phyloP scores from a whole-genome alignment of 1,140 invertebrate species.

The Drosophila miranda region DNA sequence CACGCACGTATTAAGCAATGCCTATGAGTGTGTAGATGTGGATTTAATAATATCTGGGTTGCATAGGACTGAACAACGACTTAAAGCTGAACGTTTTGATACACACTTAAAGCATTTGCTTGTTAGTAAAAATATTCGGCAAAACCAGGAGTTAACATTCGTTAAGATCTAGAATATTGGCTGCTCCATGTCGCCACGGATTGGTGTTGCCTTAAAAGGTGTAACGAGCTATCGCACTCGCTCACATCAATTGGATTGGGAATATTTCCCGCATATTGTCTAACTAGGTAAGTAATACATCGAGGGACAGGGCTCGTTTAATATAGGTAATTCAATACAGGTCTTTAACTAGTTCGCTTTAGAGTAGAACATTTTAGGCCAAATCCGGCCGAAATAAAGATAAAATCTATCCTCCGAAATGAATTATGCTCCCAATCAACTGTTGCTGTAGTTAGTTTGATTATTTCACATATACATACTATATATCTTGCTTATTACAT shows the following conservation, averaged over 20 bases:
- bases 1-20: not conserved
- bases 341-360: constrained; percentile 26
- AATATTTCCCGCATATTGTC: constrained; percentile 79
- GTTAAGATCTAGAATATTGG: constrained; percentile 39
- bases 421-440: constrained; percentile 31
- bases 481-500: constrained; percentile 22
- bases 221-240: constrained; percentile 40
- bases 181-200: constrained; percentile 1
- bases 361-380: constrained; percentile 12
- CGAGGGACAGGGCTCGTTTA: constrained; percentile 35
- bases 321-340: constrained; percentile 22
- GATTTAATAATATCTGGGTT: constrained; percentile 10
- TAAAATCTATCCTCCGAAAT: not conserved
- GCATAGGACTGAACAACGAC: not conserved
- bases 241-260: constrained; percentile 62
- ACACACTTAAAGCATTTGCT: constrained; percentile 64
- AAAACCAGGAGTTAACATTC: constrained; percentile 21
- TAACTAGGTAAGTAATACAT: constrained; percentile 70
- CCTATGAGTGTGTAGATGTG: not conserved
- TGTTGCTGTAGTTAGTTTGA: constrained; percentile 29
- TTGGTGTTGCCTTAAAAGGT: constrained; percentile 66
- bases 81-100: constrained; percentile 46
- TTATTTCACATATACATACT: constrained; percentile 28
- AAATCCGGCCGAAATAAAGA: constrained; percentile 19
- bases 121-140: constrained; percentile 15